A percentile compares a stretch with the other conserved stretches of the same genome.
Conservation (phyloP, 2,888 invertebrate genomes). For the Agrochola circellaris region DNA sequence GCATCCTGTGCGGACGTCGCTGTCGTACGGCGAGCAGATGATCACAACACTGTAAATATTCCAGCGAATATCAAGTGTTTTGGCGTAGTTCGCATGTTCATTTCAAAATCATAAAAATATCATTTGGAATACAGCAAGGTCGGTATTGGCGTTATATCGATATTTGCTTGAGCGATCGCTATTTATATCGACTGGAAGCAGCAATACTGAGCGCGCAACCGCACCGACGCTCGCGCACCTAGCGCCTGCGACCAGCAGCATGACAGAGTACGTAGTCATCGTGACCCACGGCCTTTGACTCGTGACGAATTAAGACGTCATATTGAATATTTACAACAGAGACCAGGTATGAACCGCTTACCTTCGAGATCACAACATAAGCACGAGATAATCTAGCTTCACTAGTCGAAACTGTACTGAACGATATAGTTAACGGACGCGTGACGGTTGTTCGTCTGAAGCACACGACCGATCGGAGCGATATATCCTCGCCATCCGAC, state of each 20-base stretch:
- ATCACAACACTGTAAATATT: slow-evolving; percentile 57
- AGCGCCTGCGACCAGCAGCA: neutral
- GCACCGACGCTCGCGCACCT: neutral
- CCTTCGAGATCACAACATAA: slow-evolving; percentile 43
- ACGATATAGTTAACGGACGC: slow-evolving; percentile 15
- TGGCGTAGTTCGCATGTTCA: slow-evolving; percentile 59
- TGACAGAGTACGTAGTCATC: neutral
- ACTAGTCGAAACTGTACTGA: slow-evolving; percentile 33
- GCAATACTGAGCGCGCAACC: slow-evolving; percentile 9
- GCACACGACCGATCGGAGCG: neutral
- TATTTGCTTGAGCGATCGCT: slow-evolving; percentile 62
- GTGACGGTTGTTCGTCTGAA: neutral
- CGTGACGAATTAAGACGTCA: neutral
- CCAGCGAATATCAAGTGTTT: slow-evolving; percentile 50
- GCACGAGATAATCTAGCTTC: slow-evolving; percentile 37
- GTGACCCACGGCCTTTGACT: neutral
- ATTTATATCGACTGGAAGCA: slow-evolving; percentile 59
- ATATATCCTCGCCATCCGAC: neutral
- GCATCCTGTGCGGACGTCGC: slow-evolving; percentile 7
- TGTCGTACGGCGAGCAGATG: slow-evolving; percentile 12
- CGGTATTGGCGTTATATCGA: slow-evolving; percentile 56
- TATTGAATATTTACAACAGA: slow-evolving; percentile 9
- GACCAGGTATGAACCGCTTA: neutral
- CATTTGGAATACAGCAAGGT: slow-evolving; percentile 66
- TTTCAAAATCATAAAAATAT: slow-evolving; percentile 71